phyloP scores from a whole-genome alignment of 2,797 vertebrate species.

The Valencia hispanica region DNA sequence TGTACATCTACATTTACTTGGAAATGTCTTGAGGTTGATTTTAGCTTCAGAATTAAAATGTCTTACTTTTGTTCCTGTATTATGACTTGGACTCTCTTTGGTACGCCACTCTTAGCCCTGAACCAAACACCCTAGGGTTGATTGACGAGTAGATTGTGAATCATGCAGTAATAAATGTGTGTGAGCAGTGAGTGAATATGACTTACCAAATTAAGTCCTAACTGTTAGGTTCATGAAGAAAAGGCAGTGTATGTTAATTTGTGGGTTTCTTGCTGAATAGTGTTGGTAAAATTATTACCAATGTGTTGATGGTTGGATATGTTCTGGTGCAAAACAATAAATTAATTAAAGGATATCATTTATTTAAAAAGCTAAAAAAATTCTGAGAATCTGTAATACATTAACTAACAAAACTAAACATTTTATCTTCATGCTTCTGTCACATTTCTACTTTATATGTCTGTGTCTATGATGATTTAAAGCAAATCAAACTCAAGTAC shows the following conservation, averaged over 20 bases:
- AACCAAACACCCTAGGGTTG: constrained; percentile 11
- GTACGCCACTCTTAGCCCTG: constrained; percentile 40
- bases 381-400: background rate
- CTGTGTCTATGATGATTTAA: too few relatives aligned
- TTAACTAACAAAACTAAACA: background rate
- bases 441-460: too few relatives aligned
- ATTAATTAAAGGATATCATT: background rate
- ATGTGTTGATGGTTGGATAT: background rate
- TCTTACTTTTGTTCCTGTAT: constrained; percentile 30
- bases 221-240: constrained; percentile 11
- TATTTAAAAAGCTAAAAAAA: background rate
- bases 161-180: constrained; percentile 14
- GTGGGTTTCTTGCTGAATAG: background rate
- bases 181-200: constrained; percentile 7
- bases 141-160: constrained; percentile 21
- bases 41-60: constrained; percentile 35
- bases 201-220: constrained; percentile 29
- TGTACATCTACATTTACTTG: constrained; percentile 10
- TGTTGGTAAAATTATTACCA: background rate
- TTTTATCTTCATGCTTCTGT: too few relatives aligned
- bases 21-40: constrained; percentile 18
- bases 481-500: background rate
- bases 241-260: background rate
- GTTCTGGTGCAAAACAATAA: background rate
- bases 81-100: constrained; percentile 20